Evolutionary conservation across 2,113 vertebrate species (phyloP).

Genomic region (Cinclus mexicanus): DNA sequence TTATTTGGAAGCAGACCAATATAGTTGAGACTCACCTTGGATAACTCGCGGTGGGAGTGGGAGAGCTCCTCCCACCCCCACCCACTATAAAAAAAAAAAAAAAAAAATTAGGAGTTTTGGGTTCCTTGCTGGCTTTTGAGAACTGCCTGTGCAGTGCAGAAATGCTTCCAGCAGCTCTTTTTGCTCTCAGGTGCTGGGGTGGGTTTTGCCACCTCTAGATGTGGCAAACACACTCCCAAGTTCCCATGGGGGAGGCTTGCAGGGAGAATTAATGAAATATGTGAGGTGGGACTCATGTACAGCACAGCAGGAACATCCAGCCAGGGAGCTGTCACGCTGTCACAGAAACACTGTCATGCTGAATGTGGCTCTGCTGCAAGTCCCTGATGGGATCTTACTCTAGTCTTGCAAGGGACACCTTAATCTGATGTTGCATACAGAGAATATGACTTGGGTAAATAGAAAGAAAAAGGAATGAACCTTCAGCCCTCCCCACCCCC

Average conservation of each 20-base stretch:
- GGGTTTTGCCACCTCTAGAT: background rate
- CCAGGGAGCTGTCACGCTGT: background rate
- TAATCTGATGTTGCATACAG: rapidly evolving
- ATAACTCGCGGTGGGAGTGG: background rate
- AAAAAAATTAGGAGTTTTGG: background rate
- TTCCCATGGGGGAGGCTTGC: background rate
- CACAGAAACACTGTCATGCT: background rate
- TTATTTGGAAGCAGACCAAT: background rate
- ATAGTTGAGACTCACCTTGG: conserved; percentile 11
- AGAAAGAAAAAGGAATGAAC: background rate
- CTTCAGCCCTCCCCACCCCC: background rate
- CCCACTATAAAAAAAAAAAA: background rate
- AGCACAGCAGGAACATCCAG: background rate
- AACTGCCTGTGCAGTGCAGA: background rate
- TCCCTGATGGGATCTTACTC: background rate
- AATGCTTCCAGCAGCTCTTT: background rate
- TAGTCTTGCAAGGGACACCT: background rate
- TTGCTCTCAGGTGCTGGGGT: background rate
- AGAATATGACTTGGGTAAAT: background rate
- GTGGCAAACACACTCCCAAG: background rate
- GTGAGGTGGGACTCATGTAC: background rate
- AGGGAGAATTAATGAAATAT: background rate
- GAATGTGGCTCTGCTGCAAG: background rate
- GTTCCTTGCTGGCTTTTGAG: background rate
- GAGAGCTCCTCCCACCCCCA: background rate